Conservation (phyloP, 2,888 invertebrate species). For the Andricus curvator region DNA sequence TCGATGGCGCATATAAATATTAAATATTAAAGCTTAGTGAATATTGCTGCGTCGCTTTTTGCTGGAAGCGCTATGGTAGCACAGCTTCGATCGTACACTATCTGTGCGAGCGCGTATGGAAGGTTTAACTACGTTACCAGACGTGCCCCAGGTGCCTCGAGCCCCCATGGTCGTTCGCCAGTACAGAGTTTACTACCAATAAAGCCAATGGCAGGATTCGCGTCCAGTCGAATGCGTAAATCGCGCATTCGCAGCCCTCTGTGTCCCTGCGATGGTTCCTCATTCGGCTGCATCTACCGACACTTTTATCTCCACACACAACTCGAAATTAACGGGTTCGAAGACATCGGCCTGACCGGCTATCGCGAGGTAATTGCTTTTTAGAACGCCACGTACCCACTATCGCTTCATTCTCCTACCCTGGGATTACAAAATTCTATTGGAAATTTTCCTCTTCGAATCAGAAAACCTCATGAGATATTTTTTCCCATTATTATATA, state of each 20-base stretch:
- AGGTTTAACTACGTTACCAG: constrained; percentile 70
- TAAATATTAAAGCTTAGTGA: constrained; percentile 5
- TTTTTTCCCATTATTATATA: background rate
- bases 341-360: background rate
- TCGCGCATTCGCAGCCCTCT: constrained; percentile 64
- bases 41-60: constrained; percentile 33
- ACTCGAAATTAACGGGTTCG: constrained; percentile 60
- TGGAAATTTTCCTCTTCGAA: background rate
- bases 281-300: constrained; percentile 48
- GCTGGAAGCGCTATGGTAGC: background rate
- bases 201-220: constrained; percentile 73
- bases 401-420: background rate
- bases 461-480: background rate
- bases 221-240: constrained; percentile 70
- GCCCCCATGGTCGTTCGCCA: constrained; percentile 66
- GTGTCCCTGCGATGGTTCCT: constrained; percentile 20
- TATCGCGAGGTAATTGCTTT: constrained; percentile 11
- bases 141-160: constrained; percentile 71
- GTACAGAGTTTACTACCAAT: constrained; percentile 73
- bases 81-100: constrained; percentile 41
- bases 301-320: constrained; percentile 53
- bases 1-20: background rate
- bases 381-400: background rate
- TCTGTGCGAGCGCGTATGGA: constrained; percentile 53
- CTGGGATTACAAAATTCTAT: background rate